Conservation (phyloP, 35 echinoderm and acorn worm genomes). For the Anneissia japonica region DNA sequence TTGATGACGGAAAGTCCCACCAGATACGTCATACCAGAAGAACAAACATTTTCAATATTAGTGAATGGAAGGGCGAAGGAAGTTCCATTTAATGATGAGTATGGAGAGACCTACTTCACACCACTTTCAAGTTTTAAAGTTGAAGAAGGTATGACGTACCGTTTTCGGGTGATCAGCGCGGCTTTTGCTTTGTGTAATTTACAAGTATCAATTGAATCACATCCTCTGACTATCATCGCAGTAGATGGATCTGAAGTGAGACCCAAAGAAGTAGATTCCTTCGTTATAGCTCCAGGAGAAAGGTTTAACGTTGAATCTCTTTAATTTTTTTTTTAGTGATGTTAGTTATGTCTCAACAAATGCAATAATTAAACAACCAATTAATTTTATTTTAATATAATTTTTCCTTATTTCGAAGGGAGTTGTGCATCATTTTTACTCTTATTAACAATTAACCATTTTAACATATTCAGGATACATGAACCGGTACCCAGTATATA, state of each 20-base stretch:
- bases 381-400: no score
- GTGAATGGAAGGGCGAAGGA: not conserved
- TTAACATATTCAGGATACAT: no score
- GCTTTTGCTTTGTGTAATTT: not conserved
- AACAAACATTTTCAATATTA: not conserved
- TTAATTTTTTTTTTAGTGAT: no score
- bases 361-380: no score
- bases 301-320: not conserved
- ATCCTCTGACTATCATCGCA: not conserved
- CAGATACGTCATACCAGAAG: not conserved
- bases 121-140: not conserved
- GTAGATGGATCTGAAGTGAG: not conserved
- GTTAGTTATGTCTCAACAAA: no score
- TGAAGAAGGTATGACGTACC: not conserved
- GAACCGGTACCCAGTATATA: no score
- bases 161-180: conserved; percentile 8
- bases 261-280: not conserved
- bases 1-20: not conserved
- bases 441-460: no score
- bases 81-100: not conserved
- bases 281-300: not conserved
- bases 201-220: not conserved
- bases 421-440: no score
- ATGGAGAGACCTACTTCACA: not conserved
- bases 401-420: no score